These are phyloP conservation scores for Nemotelus nigrinus DNA, from an alignment of 2,888 invertebrate genomes.

Conservation along the genomic window DNA sequence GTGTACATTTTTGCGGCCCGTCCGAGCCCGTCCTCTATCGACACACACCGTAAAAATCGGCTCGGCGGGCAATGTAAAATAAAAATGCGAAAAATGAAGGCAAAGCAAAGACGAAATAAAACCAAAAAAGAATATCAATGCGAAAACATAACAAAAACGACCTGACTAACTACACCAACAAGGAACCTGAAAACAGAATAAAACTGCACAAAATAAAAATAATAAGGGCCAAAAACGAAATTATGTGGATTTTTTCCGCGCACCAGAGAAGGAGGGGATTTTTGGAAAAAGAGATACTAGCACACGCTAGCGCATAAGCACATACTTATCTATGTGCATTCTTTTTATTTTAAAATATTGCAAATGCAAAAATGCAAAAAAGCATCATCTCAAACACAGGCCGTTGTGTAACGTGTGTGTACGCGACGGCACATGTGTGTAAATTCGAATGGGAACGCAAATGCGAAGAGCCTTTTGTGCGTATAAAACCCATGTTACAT, in stretches of 20 bases:
- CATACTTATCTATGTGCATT: slow-evolving; percentile 44
- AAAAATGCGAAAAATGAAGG: slow-evolving; percentile 52
- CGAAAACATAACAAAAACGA: slow-evolving; percentile 51
- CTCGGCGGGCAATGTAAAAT: slow-evolving; percentile 44
- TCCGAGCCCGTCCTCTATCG: slow-evolving; percentile 51
- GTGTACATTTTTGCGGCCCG: slow-evolving; percentile 51
- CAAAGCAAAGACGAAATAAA: slow-evolving; percentile 49
- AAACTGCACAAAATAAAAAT: slow-evolving; percentile 52
- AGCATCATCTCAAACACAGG: slow-evolving; percentile 35
- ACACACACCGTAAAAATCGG: slow-evolving; percentile 38
- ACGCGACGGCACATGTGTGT: slow-evolving; percentile 17
- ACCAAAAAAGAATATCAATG: slow-evolving; percentile 42
- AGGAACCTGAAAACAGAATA: slow-evolving; percentile 48
- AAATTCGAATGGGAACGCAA: slow-evolving; percentile 8
- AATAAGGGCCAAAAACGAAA: slow-evolving; percentile 52
- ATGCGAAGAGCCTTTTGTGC: slow-evolving; percentile 33
- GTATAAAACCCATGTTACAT: slow-evolving; percentile 41
- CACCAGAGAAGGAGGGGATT: background rate
- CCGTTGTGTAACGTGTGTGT: slow-evolving; percentile 26
- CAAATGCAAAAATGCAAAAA: slow-evolving; percentile 36
- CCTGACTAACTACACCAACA: slow-evolving; percentile 44
- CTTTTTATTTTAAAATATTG: slow-evolving; percentile 41
- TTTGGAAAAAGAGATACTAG: slow-evolving; percentile 18
- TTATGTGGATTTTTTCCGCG: slow-evolving; percentile 46
- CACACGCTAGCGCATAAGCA: slow-evolving; percentile 42